phyloP scores from a whole-genome alignment of 2,888 invertebrate genomes.

The Isotomurus palustris region DNA sequence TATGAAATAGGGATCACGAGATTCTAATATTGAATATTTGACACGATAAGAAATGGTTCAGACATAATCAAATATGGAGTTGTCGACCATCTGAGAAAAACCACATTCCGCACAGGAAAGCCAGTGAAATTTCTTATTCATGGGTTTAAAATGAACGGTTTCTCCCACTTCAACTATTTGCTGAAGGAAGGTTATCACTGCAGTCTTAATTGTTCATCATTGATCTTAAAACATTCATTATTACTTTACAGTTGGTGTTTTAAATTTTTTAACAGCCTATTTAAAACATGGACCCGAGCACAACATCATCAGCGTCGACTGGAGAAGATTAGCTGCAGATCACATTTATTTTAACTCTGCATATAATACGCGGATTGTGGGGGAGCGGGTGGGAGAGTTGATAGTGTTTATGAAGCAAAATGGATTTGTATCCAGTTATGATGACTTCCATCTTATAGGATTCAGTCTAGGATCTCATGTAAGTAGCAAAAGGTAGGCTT shows the following conservation, averaged over 20 bases:
- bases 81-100: constrained; percentile 11
- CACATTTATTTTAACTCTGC: constrained; percentile 37
- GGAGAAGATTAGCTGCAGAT: constrained; percentile 35
- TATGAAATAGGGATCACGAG: not conserved
- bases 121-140: constrained; percentile 42
- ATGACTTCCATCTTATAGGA: constrained; percentile 35
- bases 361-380: constrained; percentile 32
- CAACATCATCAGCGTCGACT: constrained; percentile 41
- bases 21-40: not conserved
- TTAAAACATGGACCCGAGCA: constrained; percentile 26
- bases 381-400: constrained; percentile 39
- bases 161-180: constrained; percentile 30
- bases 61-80: constrained; percentile 23
- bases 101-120: constrained; percentile 10
- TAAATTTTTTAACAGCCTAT: constrained; percentile 24
- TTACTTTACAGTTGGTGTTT: too few relatives aligned
- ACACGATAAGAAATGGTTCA: constrained; percentile 25
- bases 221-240: too few relatives aligned
- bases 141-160: constrained; percentile 36
- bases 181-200: constrained; percentile 24
- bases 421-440: constrained; percentile 17
- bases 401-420: constrained; percentile 25
- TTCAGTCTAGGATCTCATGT: constrained; percentile 41
- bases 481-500: not conserved
- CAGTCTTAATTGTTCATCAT: too few relatives aligned